Base-by-base conservation (phyloP, 2,797 vertebrate species). In the Triplophysa yarkandensis region DNA sequence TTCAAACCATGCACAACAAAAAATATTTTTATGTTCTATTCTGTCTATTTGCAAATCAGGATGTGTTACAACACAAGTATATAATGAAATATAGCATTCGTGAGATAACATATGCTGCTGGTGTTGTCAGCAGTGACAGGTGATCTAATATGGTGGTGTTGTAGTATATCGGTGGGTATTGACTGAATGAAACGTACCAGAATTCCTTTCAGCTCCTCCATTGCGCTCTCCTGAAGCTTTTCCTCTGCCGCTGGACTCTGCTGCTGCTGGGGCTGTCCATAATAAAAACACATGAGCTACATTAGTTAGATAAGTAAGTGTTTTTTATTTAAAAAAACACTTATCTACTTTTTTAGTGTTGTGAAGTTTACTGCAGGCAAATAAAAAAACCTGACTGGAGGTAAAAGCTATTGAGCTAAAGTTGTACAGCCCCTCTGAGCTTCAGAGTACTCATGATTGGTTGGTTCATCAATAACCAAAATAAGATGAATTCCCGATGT, bases 201-300 rank as follows among this genome's bases (percentile, higher is more conserved):
- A 62, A 93, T 93, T 72, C 92, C 90, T 84, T 92, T 93, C 54
- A 93, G 91, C n/a, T 93, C 92, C 0, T 93, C 92, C 92, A 93
- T 93, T 65, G 92, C 92, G 19, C 92, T 93, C 79, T 93, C 92
- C 81, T 90, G 90, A 3, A 63, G 87, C 14, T 90, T 92, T 80
- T 92, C 91, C 79, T 93, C 92, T 65, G 64, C 63, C 9, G 55
- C 28, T 2, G 81, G 83, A 52, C 83, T 48, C 30, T 48, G 86
- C 48, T 83, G 88, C 89, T 90, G 81, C 30, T 48, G 86, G 44
- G 83, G 88, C 89, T 90, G 81, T 10, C 48, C 6, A 68, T 48
- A 7, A 55, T 0, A 43, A 28, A 72, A 17, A 41, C 30, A n/a
- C 6, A 28, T 50, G 21, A 57, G 19, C 32, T 76, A 14, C 9